A percentile compares a stretch with the other conserved stretches of the same genome.
These are phyloP conservation scores for Chrysomela aeneicollis DNA, from an alignment of 2,888 invertebrate genomes.

Conservation along the genomic window DNA sequence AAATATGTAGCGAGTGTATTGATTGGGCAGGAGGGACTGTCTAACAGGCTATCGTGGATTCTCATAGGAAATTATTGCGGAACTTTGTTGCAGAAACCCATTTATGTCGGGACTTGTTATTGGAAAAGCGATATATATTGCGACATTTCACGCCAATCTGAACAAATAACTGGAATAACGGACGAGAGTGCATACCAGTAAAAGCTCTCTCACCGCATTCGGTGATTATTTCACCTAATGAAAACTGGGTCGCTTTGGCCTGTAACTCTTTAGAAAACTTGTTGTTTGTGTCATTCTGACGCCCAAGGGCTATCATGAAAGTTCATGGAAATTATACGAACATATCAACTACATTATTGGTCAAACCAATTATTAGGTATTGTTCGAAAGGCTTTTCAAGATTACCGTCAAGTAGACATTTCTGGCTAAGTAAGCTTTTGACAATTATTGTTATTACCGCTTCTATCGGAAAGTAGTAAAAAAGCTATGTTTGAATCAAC, in stretches of 20 bases:
- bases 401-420: no score
- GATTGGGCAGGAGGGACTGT: slow-evolving; percentile 1
- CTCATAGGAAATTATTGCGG: slow-evolving; percentile 21
- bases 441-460: no score
- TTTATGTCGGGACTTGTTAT: slow-evolving; percentile 19
- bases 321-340: no score
- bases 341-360: no score
- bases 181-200: background rate
- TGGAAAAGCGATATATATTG: slow-evolving; percentile 19
- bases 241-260: slow-evolving; percentile 8
- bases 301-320: no score
- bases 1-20: background rate
- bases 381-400: no score
- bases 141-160: slow-evolving; percentile 20
- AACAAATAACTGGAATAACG: slow-evolving; percentile 8
- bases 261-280: no score
- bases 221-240: slow-evolving; percentile 17
- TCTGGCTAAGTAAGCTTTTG: no score
- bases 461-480: no score
- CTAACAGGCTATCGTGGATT: slow-evolving; percentile 16
- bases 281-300: no score
- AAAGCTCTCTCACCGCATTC: slow-evolving; percentile 4
- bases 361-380: no score
- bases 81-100: slow-evolving; percentile 11
- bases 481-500: no score